phyloP scores from a whole-genome alignment of 2,113 vertebrate genomes.

The Triplophysa dalaica region DNA sequence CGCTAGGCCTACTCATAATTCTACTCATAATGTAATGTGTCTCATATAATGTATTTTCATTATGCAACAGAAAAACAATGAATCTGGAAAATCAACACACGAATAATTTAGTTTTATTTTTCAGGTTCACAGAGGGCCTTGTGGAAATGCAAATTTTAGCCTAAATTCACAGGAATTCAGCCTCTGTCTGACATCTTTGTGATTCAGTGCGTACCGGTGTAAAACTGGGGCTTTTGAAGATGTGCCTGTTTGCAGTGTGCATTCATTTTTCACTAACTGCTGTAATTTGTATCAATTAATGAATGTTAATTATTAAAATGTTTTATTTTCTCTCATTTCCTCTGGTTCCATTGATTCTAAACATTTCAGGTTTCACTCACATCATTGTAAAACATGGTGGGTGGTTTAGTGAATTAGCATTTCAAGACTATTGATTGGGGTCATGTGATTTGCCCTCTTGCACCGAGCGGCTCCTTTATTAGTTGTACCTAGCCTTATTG shows the following conservation, averaged over 20 bases:
- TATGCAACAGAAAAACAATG: neutral
- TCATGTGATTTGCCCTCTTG: constrained; percentile 57
- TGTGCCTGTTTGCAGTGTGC: constrained; percentile 48
- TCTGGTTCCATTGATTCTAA: constrained; percentile 14
- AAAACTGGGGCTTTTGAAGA: constrained; percentile 29
- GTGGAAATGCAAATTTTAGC: constrained; percentile 44
- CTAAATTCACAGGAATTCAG: constrained; percentile 36
- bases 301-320: constrained; percentile 44
- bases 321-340: neutral
- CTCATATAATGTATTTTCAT: neutral
- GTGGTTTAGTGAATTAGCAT: constrained; percentile 55
- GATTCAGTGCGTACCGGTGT: constrained; percentile 32
- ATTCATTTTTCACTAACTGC: constrained; percentile 41
- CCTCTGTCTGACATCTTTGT: constrained; percentile 21
- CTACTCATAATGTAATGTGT: neutral
- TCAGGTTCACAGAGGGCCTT: constrained; percentile 32
- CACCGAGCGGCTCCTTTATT: constrained; percentile 53
- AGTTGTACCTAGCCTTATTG: constrained; percentile 59
- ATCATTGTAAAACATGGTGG: constrained; percentile 27
- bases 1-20: neutral
- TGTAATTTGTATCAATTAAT: constrained; percentile 43
- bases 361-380: constrained; percentile 10
- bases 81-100: constrained; percentile 11
- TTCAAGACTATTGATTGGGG: constrained; percentile 62
- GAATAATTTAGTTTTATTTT: constrained; percentile 32